Percentiles rank a stretch among this genome's conserved stretches.
Conservation (phyloP, 2,113 vertebrate genomes). For the Triplophysa rosa region DNA sequence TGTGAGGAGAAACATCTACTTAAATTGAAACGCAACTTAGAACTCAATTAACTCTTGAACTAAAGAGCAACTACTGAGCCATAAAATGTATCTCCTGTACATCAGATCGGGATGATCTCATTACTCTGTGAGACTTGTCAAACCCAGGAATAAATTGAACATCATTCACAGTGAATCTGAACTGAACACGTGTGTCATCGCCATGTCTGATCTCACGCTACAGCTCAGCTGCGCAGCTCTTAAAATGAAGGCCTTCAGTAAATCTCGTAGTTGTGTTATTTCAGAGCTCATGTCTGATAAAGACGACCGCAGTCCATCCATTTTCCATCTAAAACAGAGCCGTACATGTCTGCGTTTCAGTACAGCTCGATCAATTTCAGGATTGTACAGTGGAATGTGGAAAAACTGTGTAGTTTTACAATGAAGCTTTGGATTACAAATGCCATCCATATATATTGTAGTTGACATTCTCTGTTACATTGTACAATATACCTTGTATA, state of each 20-base stretch:
- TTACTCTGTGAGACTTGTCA: not conserved
- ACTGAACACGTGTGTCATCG: not conserved
- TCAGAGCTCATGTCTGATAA: slow-evolving; percentile 39
- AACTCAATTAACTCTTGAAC: too few relatives aligned
- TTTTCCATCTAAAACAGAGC: slow-evolving; percentile 23
- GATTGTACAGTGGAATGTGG: not conserved
- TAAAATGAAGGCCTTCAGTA: slow-evolving; percentile 45
- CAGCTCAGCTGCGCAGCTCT: slow-evolving; percentile 16
- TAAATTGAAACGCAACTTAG: too few relatives aligned
- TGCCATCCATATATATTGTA: not conserved
- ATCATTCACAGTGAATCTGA: not conserved
- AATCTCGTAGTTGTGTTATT: slow-evolving; percentile 42
- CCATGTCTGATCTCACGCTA: not conserved
- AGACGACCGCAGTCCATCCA: slow-evolving; percentile 23
- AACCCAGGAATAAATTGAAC: not conserved
- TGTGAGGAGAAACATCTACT: too few relatives aligned
- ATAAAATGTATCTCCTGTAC: too few relatives aligned
- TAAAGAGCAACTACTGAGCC: too few relatives aligned
- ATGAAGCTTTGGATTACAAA: not conserved
- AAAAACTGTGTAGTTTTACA: not conserved
- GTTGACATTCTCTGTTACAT: not conserved
- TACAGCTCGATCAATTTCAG: not conserved
- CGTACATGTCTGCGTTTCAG: not conserved
- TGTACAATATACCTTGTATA: not conserved
- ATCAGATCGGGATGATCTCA: not conserved